Conservation (phyloP, 2,888 invertebrate species). For the Metallyticus violacea region DNA sequence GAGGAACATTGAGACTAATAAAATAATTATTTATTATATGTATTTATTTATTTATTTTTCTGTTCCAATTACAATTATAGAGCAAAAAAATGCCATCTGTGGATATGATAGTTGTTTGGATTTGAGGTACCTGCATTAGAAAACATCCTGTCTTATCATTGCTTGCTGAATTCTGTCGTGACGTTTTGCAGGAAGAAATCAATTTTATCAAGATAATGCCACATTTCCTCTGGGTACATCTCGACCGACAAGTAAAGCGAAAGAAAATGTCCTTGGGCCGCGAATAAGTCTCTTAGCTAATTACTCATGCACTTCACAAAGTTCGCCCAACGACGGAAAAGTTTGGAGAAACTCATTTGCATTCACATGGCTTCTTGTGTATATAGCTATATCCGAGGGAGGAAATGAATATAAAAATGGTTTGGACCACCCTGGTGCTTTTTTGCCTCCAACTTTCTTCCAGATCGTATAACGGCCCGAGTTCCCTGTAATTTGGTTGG, state of each 20-base stretch:
- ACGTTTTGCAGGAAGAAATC: not conserved
- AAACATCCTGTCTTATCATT: no score
- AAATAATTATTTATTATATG: no score
- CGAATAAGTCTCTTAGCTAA: not conserved
- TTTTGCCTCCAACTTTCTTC: not conserved
- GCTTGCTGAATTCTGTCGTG: no score
- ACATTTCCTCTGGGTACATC: not conserved
- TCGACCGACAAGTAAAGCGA: not conserved
- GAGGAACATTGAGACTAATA: no score
- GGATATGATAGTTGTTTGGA: no score
- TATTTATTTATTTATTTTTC: no score
- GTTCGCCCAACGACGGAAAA: not conserved
- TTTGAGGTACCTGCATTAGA: no score
- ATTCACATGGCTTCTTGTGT: not conserved
- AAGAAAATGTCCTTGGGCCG: not conserved
- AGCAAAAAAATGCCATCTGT: no score
- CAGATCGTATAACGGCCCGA: not conserved
- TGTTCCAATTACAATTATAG: no score
- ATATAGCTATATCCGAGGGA: not conserved
- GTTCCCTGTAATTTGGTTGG: not conserved
- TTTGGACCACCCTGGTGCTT: not conserved
- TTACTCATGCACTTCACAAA: not conserved
- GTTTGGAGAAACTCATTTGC: not conserved
- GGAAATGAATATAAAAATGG: not conserved
- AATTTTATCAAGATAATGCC: not conserved